Evolutionary conservation across 2,888 invertebrate genomes (phyloP).

Genomic region (Pemphredon lugubris): DNA sequence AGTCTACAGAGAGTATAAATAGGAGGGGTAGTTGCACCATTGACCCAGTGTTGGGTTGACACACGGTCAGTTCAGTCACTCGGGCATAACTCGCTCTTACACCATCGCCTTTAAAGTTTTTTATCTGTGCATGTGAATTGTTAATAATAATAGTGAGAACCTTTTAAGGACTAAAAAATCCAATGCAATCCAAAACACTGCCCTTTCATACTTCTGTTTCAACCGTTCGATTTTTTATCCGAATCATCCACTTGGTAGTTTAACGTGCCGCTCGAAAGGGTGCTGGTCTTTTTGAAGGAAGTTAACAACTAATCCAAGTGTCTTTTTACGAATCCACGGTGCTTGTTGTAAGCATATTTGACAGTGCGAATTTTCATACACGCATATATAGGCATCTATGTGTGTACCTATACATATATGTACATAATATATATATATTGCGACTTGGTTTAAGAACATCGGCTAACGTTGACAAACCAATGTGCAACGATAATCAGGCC

Average conservation of each 20-base stretch:
- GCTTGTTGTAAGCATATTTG: no score
- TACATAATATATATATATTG: no score
- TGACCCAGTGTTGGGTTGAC: slow-evolving; percentile 79
- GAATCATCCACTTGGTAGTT: slow-evolving; percentile 16
- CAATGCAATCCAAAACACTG: slow-evolving; percentile 71
- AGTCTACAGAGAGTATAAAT: slow-evolving; percentile 76
- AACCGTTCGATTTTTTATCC: slow-evolving; percentile 46
- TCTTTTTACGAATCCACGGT: no score
- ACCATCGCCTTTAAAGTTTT: slow-evolving; percentile 48
- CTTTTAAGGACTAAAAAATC: slow-evolving; percentile 34
- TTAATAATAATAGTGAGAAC: slow-evolving; percentile 35
- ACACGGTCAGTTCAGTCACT: slow-evolving; percentile 74
- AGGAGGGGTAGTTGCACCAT: slow-evolving; percentile 79
- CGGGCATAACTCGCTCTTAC: slow-evolving; percentile 33
- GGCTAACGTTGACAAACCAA: slow-evolving; percentile 30
- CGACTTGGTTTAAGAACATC: slow-evolving; percentile 17
- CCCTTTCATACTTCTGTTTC: slow-evolving; percentile 66
- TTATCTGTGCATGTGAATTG: slow-evolving; percentile 48
- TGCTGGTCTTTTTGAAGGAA: no score
- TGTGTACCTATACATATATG: no score
- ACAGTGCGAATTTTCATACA: no score
- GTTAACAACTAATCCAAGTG: no score
- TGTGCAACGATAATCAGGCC: slow-evolving; percentile 65
- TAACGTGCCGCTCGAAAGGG: no score
- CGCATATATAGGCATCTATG: no score